Percentiles rank a stretch among this genome's conserved stretches.
Conservation (phyloP, 2,113 vertebrate species). For the Silurus glanis region DNA sequence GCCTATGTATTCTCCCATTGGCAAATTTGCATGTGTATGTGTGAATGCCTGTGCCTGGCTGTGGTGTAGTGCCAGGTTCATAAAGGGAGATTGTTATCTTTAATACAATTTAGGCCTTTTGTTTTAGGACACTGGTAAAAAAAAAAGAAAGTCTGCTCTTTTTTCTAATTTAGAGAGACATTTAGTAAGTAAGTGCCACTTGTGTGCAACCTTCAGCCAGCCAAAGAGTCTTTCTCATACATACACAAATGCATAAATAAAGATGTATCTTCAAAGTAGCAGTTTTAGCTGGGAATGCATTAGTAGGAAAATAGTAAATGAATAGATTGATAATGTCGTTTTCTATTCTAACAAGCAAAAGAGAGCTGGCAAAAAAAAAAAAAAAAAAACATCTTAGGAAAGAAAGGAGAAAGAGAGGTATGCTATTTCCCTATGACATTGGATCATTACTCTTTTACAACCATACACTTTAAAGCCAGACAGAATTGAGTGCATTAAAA, state of each 20-base stretch:
- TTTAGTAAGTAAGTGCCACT: background rate
- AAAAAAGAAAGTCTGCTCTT: background rate
- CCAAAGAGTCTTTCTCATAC: background rate
- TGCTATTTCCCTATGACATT: background rate
- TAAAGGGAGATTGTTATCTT: background rate
- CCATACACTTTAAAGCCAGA: background rate
- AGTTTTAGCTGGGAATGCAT: background rate
- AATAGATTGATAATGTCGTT: background rate
- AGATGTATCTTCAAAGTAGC: background rate
- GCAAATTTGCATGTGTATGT: slow-evolving; percentile 16
- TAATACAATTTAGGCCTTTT: background rate
- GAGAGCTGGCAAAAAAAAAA: background rate
- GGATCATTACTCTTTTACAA: background rate
- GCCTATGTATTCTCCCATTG: background rate
- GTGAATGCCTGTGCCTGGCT: background rate
- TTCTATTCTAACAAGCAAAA: background rate
- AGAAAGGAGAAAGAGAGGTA: background rate
- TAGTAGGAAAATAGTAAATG: background rate
- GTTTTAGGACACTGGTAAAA: background rate
- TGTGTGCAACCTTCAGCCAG: background rate
- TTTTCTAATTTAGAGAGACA: background rate
- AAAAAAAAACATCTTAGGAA: background rate
- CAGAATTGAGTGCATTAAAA: background rate
- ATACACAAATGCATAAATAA: background rate
- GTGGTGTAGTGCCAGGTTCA: slow-evolving; percentile 23